Evolutionary conservation across 2,888 invertebrate species (phyloP), one percentile per base, ranked within the genome.

Genomic region (Ethmia dodecea): DNA sequence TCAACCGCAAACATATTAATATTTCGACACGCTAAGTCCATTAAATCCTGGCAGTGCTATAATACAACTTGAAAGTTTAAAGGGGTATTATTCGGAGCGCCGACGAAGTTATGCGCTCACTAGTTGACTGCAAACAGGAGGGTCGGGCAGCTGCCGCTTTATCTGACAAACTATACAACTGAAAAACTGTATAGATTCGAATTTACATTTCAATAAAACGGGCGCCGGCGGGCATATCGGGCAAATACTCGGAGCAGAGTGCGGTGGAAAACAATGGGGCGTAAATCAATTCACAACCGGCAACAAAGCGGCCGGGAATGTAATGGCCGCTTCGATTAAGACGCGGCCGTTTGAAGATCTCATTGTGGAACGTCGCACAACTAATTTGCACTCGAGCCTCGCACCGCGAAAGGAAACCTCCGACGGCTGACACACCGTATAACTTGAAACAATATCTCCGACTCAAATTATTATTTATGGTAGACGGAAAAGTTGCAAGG

Each of bases 11-110:
- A 69, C 61, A 67, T 71, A 73, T 75, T 73, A 73, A 74, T 77
- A 73, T 78, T 79, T 74, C 66, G 69, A 75, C 78, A 78, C 76
- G 75, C 66, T 60, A 71, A 67, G 66, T 72, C 62, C 59, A 78
- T 83, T 76, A 81, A 72, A 74, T 72, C 68, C 67, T 71, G n/a
- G 8, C 9, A n/a, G 22, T 22, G 22, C 22, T 26, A 11, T 10
- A 5, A 12, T 12, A 70, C 75, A 77, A 66, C 61, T 66, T 67
- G 62, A 59, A 60, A 67, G 61, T 11, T 6, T 26, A 61, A 52
- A 60, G 59, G 60, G 63, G 63, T 57, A 61, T 62, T 61, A 67
- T 62, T 47, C 52, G 41, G 42, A n/a, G 49, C 45, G 35, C 40
- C 51, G 43, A 49, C 47, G 45, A 58, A 62, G 58, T 62, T 65